A percentile compares a stretch with the other conserved stretches of the same genome.
Evolutionary conservation across 2,888 invertebrate genomes (phyloP).

Genomic region (Tupiocoris notatus): DNA sequence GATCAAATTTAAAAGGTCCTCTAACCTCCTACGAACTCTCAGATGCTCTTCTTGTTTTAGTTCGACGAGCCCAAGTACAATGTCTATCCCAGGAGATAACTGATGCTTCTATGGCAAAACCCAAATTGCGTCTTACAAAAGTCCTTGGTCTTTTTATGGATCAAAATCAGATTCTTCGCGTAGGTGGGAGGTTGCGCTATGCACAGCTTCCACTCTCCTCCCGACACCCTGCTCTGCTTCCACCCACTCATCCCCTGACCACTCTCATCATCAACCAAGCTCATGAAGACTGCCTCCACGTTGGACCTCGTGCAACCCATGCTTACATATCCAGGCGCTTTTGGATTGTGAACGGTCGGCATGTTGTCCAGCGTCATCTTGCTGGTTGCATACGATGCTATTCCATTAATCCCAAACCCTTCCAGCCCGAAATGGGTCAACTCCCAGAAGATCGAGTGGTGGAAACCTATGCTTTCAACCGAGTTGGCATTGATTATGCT

Average conservation of each 20-base stretch:
- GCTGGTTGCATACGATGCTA: background rate
- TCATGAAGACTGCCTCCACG: constrained; percentile 15
- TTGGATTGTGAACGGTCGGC: constrained; percentile 16
- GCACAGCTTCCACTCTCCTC: background rate
- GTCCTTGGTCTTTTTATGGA: constrained; percentile 7
- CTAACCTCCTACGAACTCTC: background rate
- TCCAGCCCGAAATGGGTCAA: constrained; percentile 16
- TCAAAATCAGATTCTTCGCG: too few species aligned
- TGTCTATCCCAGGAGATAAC: background rate
- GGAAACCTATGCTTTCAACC: background rate
- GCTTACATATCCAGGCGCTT: background rate
- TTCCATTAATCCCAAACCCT: constrained; percentile 17
- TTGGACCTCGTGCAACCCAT: background rate
- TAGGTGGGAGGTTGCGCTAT: constrained; percentile 4
- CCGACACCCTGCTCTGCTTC: constrained; percentile 5
- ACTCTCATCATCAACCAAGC: background rate
- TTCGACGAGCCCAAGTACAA: background rate
- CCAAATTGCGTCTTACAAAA: background rate
- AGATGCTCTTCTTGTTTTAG: background rate
- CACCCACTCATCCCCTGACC: background rate
- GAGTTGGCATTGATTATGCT: constrained; percentile 9
- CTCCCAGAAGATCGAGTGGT: constrained; percentile 5
- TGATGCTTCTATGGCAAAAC: background rate
- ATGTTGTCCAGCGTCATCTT: background rate
- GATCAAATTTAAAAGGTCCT: background rate